These are phyloP conservation scores for Liasis olivaceus DNA, from an alignment of 2,797 vertebrate species.

Conservation along the genomic window DNA sequence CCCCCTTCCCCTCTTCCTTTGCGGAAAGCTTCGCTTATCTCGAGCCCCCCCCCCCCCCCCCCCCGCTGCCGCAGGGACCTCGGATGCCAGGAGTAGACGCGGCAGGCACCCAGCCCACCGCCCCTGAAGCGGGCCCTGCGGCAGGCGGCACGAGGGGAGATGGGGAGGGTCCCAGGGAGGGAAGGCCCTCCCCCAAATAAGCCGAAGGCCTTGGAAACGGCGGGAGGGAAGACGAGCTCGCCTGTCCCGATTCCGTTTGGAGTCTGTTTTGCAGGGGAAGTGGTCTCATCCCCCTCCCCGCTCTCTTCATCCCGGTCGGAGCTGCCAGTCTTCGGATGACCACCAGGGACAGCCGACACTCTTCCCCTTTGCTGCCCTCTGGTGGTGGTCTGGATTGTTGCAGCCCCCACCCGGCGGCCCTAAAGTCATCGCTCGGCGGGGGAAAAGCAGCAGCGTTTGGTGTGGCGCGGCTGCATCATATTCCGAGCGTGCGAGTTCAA, in stretches of 20 bases:
- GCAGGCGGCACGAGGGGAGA: background rate
- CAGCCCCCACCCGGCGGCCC: background rate
- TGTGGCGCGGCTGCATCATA: fast-evolving
- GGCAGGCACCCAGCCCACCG: background rate
- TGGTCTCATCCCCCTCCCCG: too few species aligned
- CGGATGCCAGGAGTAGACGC: background rate
- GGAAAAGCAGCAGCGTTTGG: background rate
- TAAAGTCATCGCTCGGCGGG: background rate
- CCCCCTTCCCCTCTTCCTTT: background rate
- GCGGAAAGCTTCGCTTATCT: background rate
- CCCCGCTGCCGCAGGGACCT: background rate
- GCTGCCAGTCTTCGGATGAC: background rate
- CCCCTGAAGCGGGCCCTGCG: too few species aligned
- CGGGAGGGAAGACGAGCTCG: background rate
- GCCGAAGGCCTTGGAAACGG: background rate
- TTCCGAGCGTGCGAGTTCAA: background rate
- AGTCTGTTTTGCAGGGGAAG: background rate
- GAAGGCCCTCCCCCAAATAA: background rate
- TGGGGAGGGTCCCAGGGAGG: background rate
- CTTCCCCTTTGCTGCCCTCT: background rate
- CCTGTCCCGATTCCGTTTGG: background rate
- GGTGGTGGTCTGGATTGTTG: background rate
- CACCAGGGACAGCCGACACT: background rate
- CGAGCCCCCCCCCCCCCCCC: background rate
- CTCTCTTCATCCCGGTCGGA: background rate